Percentiles rank a stretch among this genome's conserved stretches.
These are phyloP conservation scores for Cyclopterus lumpus DNA, from an alignment of 2,797 vertebrate genomes.

Conservation along the genomic window DNA sequence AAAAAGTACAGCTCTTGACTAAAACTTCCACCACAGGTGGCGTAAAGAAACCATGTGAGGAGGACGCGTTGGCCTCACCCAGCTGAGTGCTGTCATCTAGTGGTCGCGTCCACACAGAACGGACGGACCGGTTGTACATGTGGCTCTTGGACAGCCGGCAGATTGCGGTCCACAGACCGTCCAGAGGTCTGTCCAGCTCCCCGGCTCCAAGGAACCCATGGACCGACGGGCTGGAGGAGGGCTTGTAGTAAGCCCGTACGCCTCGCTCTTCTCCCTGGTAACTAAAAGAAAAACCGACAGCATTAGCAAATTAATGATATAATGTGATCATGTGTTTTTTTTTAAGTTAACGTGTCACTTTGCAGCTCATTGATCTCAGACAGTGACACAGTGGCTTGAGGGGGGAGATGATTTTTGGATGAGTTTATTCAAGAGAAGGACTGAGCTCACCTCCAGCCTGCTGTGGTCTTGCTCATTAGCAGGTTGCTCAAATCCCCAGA, in stretches of 20 bases:
- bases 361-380: background rate
- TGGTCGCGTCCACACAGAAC: slow-evolving; percentile 88
- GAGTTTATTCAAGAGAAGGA: slow-evolving; percentile 9
- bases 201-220: slow-evolving; percentile 92
- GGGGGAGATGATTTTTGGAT: background rate
- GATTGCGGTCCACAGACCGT: slow-evolving; percentile 89
- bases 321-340: background rate
- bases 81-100: slow-evolving; percentile 92
- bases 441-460: slow-evolving; percentile 92
- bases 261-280: slow-evolving; percentile 90
- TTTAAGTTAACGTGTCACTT: background rate
- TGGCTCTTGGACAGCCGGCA: slow-evolving; percentile 90
- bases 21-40: background rate
- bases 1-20: background rate
- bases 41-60: background rate
- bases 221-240: slow-evolving; percentile 87
- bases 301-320: background rate
- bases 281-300: slow-evolving; percentile 71
- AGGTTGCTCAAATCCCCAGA: slow-evolving; percentile 89
- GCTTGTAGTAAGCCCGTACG: slow-evolving; percentile 90
- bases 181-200: slow-evolving; percentile 87
- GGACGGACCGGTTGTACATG: slow-evolving; percentile 89
- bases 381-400: background rate
- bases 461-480: slow-evolving; percentile 82
- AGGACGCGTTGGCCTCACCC: slow-evolving; percentile 82